Base-by-base conservation (phyloP, 2,888 invertebrate species). In the Drosophila tanythrix region DNA sequence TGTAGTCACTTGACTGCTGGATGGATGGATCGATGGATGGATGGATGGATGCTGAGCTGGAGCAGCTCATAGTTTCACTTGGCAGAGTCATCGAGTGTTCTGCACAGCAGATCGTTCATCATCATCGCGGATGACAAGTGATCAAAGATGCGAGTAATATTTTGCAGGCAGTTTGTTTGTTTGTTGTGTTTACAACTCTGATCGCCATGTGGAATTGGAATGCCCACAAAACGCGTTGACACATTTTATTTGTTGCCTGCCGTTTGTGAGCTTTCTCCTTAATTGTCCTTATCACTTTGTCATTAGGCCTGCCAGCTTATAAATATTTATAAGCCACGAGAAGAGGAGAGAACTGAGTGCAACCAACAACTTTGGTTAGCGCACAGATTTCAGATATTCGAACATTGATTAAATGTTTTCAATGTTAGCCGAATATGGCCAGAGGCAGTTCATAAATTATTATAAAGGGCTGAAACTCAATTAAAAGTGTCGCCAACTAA, bases 211-310 rank as follows among this genome's bases (percentile, higher is more conserved):
- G 59, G 68, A 81, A 56, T 56, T 56, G 56, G 56, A 56, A 75
- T 81, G 80, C 55, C 36, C 66, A 66, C 72, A 62, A 74, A 66
- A 68, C 63, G 70, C 71, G 74, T 76, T 89, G 89, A 89, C 88
- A 87, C 89, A 86, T 86, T 86, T 86, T 82, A 81, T 74, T 70
- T 74, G 81, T 80, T 76, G 61, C 21, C 63, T 29, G 33, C 15
- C 11, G 40, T 31, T 29, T 27, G 55, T 56, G 13, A 56, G 87
- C 90, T 88, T 88, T 88, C 87, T 83, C 87, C 87, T 88, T 88
- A 88, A 88, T 88, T 88, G 87, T 88, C 90, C 83, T 88, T 90
- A 88, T 88, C 87, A 88, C 86, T 77, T 89, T 88, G 90, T 74
- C 90, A 87, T 89, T 87, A 87, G 88, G 78, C 75, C 74, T 71